Evolutionary conservation across 2,113 vertebrate genomes (phyloP).

Genomic region (human): GRCh38 chr21:32819501-32820000

Average conservation of each 20-base stretch:
- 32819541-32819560: background rate
- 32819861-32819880: background rate
- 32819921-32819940: background rate
- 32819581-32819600: background rate
- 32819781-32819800: background rate
- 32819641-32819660: background rate
- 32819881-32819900: background rate
- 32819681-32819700: background rate
- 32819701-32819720: background rate
- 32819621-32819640: background rate
- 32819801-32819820: background rate
- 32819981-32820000: background rate
- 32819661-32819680: background rate
- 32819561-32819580: background rate
- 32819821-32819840: background rate
- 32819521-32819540: background rate
- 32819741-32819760: background rate
- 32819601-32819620: background rate
- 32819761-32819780: background rate
- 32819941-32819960: background rate
- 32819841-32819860: conserved; percentile 1
- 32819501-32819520: background rate
- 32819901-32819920: background rate
- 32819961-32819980: background rate
- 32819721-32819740: background rate